Percentiles rank a stretch among this genome's conserved stretches.
These are phyloP conservation scores for Caenorhabditis parvicauda DNA, from an alignment of 2,888 invertebrate genomes.

Conservation along the genomic window DNA sequence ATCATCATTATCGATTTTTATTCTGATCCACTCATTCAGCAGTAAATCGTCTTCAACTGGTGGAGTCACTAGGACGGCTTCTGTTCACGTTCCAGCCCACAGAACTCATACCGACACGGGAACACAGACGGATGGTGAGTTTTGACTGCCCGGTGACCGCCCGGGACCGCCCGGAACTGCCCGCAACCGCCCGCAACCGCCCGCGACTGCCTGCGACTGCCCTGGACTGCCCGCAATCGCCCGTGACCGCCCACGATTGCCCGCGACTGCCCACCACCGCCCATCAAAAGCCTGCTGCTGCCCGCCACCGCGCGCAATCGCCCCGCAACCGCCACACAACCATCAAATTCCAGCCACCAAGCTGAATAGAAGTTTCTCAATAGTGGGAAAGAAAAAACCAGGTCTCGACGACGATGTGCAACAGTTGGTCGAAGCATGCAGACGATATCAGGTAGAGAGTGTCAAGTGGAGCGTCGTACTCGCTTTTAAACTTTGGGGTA, in stretches of 20 bases:
- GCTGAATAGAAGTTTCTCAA: conserved; percentile 57
- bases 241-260: background rate
- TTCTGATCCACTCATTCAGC: conserved; percentile 3
- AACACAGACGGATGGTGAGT: conserved; percentile 44
- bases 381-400: conserved; percentile 48
- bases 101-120: conserved; percentile 30
- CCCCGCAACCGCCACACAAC: background rate
- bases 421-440: conserved; percentile 57
- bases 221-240: too few species aligned
- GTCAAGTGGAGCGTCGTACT: too few species aligned
- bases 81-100: conserved; percentile 41
- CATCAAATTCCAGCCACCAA: conserved; percentile 16
- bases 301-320: background rate
- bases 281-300: background rate
- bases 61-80: conserved; percentile 44
- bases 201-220: too few species aligned
- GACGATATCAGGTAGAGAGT: conserved; percentile 58
- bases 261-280: background rate
- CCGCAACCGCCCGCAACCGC: too few species aligned
- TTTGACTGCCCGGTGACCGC: background rate
- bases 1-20: too few species aligned
- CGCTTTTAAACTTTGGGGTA: too few species aligned
- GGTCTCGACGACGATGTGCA: conserved; percentile 58
- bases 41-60: conserved; percentile 30
- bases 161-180: too few species aligned